Evolutionary conservation across 2,888 invertebrate species (phyloP).

Genomic region (Argyresthia goedartella): DNA sequence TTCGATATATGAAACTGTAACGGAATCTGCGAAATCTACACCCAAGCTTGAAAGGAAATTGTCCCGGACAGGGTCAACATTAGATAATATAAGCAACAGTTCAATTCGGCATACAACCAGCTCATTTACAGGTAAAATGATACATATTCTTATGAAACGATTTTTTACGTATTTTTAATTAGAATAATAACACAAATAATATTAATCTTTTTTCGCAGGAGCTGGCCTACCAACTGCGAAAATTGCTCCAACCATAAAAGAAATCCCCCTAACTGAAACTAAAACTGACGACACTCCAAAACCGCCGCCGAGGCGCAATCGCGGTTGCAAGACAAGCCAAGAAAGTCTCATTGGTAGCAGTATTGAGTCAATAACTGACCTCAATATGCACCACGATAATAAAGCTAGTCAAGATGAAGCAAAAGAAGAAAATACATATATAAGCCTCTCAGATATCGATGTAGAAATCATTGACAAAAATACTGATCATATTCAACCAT

Average conservation of each 20-base stretch:
- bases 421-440: slow-evolving; percentile 34
- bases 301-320: background rate
- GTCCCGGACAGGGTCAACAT: slow-evolving; percentile 23
- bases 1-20: slow-evolving; percentile 51
- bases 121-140: slow-evolving; percentile 39
- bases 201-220: background rate
- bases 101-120: slow-evolving; percentile 28
- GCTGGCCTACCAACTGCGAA: too few species aligned
- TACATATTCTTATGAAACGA: slow-evolving; percentile 16
- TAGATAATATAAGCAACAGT: slow-evolving; percentile 19
- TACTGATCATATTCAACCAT: slow-evolving; percentile 29
- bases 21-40: slow-evolving; percentile 28
- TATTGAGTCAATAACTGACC: background rate
- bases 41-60: slow-evolving; percentile 21
- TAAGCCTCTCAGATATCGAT: slow-evolving; percentile 56
- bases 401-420: background rate
- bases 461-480: slow-evolving; percentile 50
- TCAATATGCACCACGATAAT: background rate
- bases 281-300: background rate
- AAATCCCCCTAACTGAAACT: too few species aligned
- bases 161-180: too few species aligned
- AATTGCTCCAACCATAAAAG: too few species aligned
- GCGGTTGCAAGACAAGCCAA: background rate
- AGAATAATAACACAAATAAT: background rate
- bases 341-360: slow-evolving; percentile 2